Base-by-base conservation (phyloP, 2,888 invertebrate genomes). In the Caenorhabditis doughertyi region DNA sequence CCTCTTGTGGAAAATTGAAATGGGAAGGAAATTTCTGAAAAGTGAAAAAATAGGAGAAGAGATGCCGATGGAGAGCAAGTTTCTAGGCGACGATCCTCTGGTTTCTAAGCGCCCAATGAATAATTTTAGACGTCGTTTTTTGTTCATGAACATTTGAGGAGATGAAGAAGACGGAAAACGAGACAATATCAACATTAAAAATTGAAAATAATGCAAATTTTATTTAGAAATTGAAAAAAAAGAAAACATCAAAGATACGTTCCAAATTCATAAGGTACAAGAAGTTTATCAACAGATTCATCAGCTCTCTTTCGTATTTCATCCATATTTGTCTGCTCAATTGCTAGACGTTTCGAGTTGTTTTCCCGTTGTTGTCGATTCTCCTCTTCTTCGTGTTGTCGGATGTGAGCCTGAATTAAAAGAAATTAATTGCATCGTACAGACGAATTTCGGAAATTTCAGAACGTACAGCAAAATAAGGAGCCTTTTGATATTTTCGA, bases 381-480 rank as follows among this genome's bases (percentile, higher is more conserved):
- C 25, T 71, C 55, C 23, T 71, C 68, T 3, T 73, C 64, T 53
- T 83, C 79, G 51, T 85, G 85, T 29, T 47, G 47, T 53, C 65
- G 62, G 35, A 85, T 62, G 23, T 85, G 85, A 18, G 58, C 68
- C 85, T 85, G 73, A 60, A 81, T 29, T 9, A 44, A 27, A 29
- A 25, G 27, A 32, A 58, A 18, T 16, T 11, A 42, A 1, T 8
- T 11, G 44, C 13, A 3, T 42, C 42, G 27, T 35, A 47, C 21
- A 42, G 2, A 51, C 21, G 3, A 47, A 47, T 9, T 39, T 39
- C 3, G 16, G 16, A 9, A 8, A 13, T 5, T 39, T n/a, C n/a
- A n/a, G n/a, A n/a, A n/a, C n/a, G 39, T 42, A 83, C 85, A 67
- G 79, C 81, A 56, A 79, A 85, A 72, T 83, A 83, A 16, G 56